Percentiles rank a stretch among this genome's conserved stretches.
Evolutionary conservation across 2,888 invertebrate genomes (phyloP).

Genomic region (Drosophila affinis): DNA sequence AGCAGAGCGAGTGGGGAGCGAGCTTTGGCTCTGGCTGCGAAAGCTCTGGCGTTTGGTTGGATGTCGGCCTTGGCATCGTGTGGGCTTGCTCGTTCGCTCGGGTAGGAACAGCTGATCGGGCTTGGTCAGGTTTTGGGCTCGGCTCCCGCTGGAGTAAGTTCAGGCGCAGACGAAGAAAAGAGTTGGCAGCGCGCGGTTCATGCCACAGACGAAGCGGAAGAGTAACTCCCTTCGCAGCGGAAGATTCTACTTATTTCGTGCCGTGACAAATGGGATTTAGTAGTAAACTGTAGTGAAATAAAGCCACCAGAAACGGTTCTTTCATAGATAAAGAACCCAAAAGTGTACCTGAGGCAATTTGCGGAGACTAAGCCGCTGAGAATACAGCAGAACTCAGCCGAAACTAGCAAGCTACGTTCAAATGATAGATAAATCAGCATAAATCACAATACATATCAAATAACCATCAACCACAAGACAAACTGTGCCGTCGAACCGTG

Average conservation of each 20-base stretch:
- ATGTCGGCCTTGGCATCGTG: neutral
- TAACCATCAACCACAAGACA: neutral
- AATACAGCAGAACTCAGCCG: neutral
- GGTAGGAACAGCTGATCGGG: neutral
- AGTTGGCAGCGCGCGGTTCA: constrained; percentile 19
- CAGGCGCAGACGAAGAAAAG: neutral
- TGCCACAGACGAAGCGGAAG: constrained; percentile 2
- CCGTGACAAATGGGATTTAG: constrained; percentile 44
- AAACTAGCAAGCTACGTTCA: neutral
- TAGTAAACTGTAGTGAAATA: constrained; percentile 31
- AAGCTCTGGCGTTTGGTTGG: neutral
- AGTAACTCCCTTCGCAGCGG: constrained; percentile 6
- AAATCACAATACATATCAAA: neutral
- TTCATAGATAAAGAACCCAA: neutral
- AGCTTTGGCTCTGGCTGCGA: neutral
- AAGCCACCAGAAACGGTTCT: constrained; percentile 6
- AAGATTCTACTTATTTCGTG: constrained; percentile 31
- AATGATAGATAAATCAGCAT: neutral
- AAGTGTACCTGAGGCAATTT: neutral
- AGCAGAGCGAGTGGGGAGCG: neutral
- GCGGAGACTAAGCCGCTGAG: neutral
- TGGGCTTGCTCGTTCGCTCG: neutral
- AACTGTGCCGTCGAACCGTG: neutral
- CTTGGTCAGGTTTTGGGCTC: neutral
- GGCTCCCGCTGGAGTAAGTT: neutral